phyloP scores from a whole-genome alignment of 2,888 invertebrate species.

The Drosophila birchii region DNA sequence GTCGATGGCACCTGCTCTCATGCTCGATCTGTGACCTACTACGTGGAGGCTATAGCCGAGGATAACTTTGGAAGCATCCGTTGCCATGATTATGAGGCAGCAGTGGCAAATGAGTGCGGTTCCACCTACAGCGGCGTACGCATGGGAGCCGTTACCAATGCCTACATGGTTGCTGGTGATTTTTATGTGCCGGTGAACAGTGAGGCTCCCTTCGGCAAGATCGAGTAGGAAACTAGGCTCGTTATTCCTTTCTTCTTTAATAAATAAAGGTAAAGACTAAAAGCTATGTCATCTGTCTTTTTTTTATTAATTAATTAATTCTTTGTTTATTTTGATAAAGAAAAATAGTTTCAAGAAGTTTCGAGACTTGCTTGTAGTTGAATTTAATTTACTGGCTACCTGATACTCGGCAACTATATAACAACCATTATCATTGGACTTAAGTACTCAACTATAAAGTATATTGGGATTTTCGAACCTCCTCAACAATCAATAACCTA shows the following conservation, averaged over 20 bases:
- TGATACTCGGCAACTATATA: constrained; percentile 13
- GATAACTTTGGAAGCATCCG: constrained; percentile 73
- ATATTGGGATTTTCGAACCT: constrained; percentile 14
- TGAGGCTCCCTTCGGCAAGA: constrained; percentile 55
- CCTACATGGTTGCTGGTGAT: constrained; percentile 67
- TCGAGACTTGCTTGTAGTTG: neutral
- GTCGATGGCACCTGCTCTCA: constrained; percentile 84
- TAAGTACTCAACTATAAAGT: constrained; percentile 23
- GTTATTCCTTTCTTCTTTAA: neutral
- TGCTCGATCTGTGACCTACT: constrained; percentile 83
- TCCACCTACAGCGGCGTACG: constrained; percentile 54
- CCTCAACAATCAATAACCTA: neutral
- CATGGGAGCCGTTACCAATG: constrained; percentile 70
- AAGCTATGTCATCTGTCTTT: neutral
- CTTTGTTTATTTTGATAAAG: neutral
- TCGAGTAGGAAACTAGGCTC: neutral
- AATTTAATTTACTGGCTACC: neutral
- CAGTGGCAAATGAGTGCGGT: constrained; percentile 64
- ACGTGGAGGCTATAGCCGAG: constrained; percentile 83
- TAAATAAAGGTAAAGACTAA: neutral
- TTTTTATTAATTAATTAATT: neutral
- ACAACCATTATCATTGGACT: neutral
- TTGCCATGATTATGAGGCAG: constrained; percentile 64
- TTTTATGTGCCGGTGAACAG: constrained; percentile 76
- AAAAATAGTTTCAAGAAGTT: neutral